Conservation (phyloP, 2,113 vertebrate genomes). For the Misgurnus anguillicaudatus region DNA sequence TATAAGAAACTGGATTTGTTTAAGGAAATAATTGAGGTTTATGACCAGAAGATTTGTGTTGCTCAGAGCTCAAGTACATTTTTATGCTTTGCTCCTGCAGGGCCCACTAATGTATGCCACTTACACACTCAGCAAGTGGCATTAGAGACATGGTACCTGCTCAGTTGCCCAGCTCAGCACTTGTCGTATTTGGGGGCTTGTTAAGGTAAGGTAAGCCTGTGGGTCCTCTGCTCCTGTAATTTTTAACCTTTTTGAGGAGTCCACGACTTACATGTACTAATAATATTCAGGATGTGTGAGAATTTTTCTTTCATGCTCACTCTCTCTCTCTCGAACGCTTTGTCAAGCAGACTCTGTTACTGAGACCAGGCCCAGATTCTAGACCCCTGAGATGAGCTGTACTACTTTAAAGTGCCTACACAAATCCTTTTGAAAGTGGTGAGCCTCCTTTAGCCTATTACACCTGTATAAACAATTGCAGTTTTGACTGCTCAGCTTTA, state of each 20-base stretch:
- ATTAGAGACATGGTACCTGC: not conserved
- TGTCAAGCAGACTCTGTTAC: conserved; percentile 19
- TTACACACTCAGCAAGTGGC: conserved; percentile 42
- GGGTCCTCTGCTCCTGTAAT: conserved; percentile 39
- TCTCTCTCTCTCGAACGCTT: conserved; percentile 3
- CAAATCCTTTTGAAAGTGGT: not conserved
- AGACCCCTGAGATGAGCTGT: conserved; percentile 20
- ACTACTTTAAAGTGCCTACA: conserved; percentile 16
- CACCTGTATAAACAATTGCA: not conserved
- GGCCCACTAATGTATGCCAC: conserved; percentile 6
- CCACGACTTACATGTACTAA: conserved; percentile 53
- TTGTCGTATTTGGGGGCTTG: conserved; percentile 28
- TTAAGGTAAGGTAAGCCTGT: conserved; percentile 48
- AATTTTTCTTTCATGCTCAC: conserved; percentile 23
- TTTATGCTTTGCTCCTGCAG: not conserved
- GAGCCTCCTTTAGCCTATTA: not conserved
- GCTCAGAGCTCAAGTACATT: not conserved
- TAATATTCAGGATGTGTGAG: conserved; percentile 48
- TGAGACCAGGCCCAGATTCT: conserved; percentile 27
- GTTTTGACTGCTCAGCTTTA: conserved; percentile 34
- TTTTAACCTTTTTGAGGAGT: conserved; percentile 46
- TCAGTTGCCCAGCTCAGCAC: conserved; percentile 35
- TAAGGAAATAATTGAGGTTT: conserved; percentile 15
- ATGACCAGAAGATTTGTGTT: conserved; percentile 4
- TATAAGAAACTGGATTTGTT: not conserved